Evolutionary conservation across 2,113 vertebrate genomes (phyloP).

Genomic region (Struthio camelus): DNA sequence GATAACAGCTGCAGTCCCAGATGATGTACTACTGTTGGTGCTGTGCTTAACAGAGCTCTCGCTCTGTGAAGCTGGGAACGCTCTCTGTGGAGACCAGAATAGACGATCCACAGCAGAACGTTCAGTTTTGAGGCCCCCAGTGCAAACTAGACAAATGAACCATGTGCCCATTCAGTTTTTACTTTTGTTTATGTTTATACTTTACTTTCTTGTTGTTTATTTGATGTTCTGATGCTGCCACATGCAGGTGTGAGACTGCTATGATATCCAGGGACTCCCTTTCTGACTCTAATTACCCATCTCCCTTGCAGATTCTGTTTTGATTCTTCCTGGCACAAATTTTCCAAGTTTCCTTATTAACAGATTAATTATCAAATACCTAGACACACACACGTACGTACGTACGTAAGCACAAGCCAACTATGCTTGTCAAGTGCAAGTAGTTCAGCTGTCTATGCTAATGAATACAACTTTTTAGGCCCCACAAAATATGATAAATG

Average conservation of each 20-base stretch:
- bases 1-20: slow-evolving; percentile 29
- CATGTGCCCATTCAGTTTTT: background rate
- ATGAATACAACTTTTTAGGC: background rate
- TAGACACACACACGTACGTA: too few relatives aligned
- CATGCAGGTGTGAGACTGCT: background rate
- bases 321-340: background rate
- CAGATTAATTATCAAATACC: background rate
- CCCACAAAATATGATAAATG: background rate
- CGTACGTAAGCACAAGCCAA: too few relatives aligned
- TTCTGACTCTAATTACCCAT: background rate
- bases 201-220: background rate
- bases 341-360: background rate
- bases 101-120: slow-evolving; percentile 38
- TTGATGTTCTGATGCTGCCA: slow-evolving; percentile 7
- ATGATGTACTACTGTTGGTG: background rate
- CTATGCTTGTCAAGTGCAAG: too few relatives aligned
- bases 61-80: background rate
- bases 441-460: background rate
- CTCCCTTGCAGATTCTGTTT: background rate
- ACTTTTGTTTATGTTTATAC: background rate
- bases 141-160: slow-evolving; percentile 31
- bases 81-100: background rate
- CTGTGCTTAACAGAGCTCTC: background rate
- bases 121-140: background rate
- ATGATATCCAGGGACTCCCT: background rate